A percentile compares a stretch with the other conserved stretches of the same genome.
phyloP scores from a whole-genome alignment of 1,140 invertebrate genomes.

The Akabosia matsudoensis region DNA sequence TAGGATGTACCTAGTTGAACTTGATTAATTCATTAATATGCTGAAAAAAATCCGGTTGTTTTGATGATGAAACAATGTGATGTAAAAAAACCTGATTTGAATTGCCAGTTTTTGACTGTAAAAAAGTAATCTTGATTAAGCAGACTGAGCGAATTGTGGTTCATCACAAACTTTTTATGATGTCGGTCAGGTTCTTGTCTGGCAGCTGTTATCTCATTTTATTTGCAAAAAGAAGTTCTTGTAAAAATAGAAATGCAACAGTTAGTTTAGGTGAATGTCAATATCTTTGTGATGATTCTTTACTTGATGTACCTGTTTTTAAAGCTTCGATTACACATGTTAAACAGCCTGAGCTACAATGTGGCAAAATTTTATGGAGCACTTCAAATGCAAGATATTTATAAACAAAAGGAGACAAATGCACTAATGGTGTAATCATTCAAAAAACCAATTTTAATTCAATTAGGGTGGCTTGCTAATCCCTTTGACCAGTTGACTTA shows the following conservation, averaged over 20 bases:
- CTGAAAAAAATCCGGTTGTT: not conserved
- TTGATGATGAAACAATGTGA: not conserved
- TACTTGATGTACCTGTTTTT: not conserved
- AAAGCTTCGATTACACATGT: not conserved
- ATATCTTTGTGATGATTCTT: not conserved
- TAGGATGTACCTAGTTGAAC: too few species aligned
- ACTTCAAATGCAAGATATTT: too few species aligned
- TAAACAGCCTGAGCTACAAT: too few species aligned
- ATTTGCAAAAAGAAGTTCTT: not conserved
- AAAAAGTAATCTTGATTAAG: not conserved
- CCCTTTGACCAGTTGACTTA: too few species aligned
- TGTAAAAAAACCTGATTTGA: not conserved
- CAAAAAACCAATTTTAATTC: too few species aligned
- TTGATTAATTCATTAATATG: too few species aligned
- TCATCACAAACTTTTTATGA: not conserved
- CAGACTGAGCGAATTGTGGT: not conserved
- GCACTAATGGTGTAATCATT: too few species aligned
- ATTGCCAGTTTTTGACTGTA: not conserved
- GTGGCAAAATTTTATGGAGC: too few species aligned
- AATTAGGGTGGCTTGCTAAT: too few species aligned
- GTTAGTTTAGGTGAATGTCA: not conserved
- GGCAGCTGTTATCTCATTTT: not conserved
- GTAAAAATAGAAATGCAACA: not conserved
- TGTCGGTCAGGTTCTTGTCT: not conserved
- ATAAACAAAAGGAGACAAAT: too few species aligned